Percentiles rank a stretch among this genome's conserved stretches.
Conservation (phyloP, 2,888 invertebrate genomes). For the Meiosimyza platycephala region DNA sequence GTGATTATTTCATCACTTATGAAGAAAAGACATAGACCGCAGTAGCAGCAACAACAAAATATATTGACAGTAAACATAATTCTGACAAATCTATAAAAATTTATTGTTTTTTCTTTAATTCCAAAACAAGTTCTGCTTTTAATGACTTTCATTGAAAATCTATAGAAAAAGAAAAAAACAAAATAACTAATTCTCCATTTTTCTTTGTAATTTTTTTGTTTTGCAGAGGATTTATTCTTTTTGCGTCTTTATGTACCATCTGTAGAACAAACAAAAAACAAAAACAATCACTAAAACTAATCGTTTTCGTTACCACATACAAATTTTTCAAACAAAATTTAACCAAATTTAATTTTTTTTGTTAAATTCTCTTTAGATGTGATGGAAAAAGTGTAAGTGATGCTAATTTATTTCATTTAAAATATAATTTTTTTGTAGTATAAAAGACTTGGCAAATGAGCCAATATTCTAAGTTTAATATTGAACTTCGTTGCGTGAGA, state of each 20-base stretch:
- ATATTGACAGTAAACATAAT: no score
- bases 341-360: conserved; percentile 26
- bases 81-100: no score
- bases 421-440: conserved; percentile 43
- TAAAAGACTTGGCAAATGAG: conserved; percentile 54
- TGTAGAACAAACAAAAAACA: no score
- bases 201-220: not conserved
- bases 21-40: no score
- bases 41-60: no score
- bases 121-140: no score
- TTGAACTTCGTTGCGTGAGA: conserved; percentile 45
- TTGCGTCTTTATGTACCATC: not conserved
- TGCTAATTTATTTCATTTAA: conserved; percentile 50
- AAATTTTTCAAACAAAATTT: conserved; percentile 20
- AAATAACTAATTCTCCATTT: not conserved
- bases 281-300: no score
- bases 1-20: no score
- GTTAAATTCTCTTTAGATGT: conserved; percentile 4
- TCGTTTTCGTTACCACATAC: conserved; percentile 29
- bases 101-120: no score
- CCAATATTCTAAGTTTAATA: conserved; percentile 45
- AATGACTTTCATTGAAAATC: no score
- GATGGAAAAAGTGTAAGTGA: conserved; percentile 50
- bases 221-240: conserved; percentile 18
- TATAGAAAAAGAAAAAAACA: no score